Evolutionary conservation across 2,113 vertebrate species (phyloP), one percentile per base, ranked within the genome.

Genomic region (Epinephelus moara): DNA sequence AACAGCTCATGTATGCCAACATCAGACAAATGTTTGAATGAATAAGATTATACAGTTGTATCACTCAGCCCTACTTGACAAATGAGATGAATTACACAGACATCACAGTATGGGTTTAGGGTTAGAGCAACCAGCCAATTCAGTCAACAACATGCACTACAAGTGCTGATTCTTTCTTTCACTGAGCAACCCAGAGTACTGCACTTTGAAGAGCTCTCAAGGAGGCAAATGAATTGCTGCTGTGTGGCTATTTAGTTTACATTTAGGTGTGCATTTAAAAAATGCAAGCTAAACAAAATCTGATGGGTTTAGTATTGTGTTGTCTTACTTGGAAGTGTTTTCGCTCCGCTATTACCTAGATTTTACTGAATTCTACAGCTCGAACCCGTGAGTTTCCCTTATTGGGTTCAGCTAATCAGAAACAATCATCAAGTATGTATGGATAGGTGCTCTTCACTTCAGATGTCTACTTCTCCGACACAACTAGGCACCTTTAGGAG

Each of bases 271-370:
- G 45, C 12, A 49, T 80, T 72, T 12, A 25, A 47, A 33, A 47
- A 57, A 42, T 49, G 57, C 19, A 57, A 1, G 15, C 1, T 37
- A 25, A 45, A 73, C 49, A 13, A 25, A 64, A 52, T 62, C 30
- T 49, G 14, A 62, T 12, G 1, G 12, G 37, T 70, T 45, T 59
- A 25, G 47, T 72, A 21, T 72, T 23, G 45, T 37, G 33, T 15
- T 56, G 21, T 70, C 40, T 47, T 62, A 75, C 56, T 40, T 80
- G 4, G 7, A 33, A 37, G 11, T 66, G 25, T 84, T 84, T 52
- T 13, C 1, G 52, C 11, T 67, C 11, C 47, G 1, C 5, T 13
- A 25, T 17, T 66, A 66, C 15, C 30, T 78, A 8, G 9, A 3
- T 64, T 42, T 49, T 6, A 70, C 27, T 47, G 11, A 68, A 75